phyloP scores from a whole-genome alignment of 2,113 vertebrate genomes.

The Mola mola region DNA sequence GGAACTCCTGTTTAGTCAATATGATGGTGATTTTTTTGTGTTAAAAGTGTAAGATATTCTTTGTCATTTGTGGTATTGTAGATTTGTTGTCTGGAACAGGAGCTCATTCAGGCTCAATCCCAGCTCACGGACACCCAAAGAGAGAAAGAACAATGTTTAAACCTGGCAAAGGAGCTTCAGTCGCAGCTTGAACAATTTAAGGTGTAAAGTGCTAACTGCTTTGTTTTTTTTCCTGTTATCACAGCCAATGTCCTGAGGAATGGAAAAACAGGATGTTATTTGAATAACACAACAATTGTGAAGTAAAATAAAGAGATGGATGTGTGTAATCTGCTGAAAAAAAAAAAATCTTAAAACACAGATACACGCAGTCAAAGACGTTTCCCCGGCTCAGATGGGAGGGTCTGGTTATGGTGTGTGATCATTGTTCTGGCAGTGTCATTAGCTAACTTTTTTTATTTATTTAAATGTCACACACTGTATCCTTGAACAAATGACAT shows the following conservation, averaged over 20 bases:
- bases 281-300: too few relatives aligned
- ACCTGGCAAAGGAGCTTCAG: slow-evolving; percentile 70
- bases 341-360: slow-evolving; percentile 64
- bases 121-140: slow-evolving; percentile 69
- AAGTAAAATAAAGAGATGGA: slow-evolving; percentile 77
- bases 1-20: not conserved
- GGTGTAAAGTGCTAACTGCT: slow-evolving; percentile 62
- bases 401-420: too few relatives aligned
- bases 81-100: slow-evolving; percentile 80
- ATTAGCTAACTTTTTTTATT: too few relatives aligned
- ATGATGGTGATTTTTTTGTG: not conserved
- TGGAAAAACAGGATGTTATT: not conserved
- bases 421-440: too few relatives aligned
- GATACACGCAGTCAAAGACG: slow-evolving; percentile 36
- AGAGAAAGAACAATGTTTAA: slow-evolving; percentile 68
- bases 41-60: too few relatives aligned
- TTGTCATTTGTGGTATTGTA: slow-evolving; percentile 43
- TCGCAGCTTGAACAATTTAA: slow-evolving; percentile 70
- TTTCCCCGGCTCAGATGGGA: too few relatives aligned
- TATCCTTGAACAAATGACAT: not conserved
- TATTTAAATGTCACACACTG: not conserved
- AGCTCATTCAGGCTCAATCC: slow-evolving; percentile 67
- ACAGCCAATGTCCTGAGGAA: not conserved
- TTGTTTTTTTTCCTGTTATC: not conserved
- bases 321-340: slow-evolving; percentile 65